phyloP scores from a whole-genome alignment of 2,888 invertebrate genomes.

The Phyto melanocephala region DNA sequence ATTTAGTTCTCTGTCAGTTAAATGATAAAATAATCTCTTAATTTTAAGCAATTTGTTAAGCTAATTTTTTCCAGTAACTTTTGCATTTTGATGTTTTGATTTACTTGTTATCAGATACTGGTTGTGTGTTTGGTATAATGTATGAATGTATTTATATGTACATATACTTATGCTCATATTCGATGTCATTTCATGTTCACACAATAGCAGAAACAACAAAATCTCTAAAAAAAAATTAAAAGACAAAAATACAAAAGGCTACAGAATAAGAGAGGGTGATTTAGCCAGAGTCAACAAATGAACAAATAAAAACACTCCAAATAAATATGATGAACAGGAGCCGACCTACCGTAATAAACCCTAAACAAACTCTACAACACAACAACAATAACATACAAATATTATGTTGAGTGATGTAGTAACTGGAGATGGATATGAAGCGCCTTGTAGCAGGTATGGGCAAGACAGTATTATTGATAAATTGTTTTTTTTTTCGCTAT shows the following conservation, averaged over 20 bases:
- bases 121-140: not conserved
- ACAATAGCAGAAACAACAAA: not conserved
- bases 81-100: not conserved
- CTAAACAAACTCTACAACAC: conserved; percentile 62
- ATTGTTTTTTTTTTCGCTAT: too few relatives aligned
- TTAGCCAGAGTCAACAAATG: not conserved
- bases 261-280: not conserved
- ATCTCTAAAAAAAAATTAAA: not conserved
- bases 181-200: not conserved
- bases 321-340: conserved; percentile 65
- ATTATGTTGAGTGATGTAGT: too few relatives aligned
- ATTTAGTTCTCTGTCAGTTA: too few relatives aligned
- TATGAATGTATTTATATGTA: too few relatives aligned
- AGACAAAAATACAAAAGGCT: not conserved
- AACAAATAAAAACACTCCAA: not conserved
- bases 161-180: too few relatives aligned
- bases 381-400: not conserved
- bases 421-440: too few relatives aligned
- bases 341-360: conserved; percentile 76
- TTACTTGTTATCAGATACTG: not conserved
- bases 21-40: not conserved
- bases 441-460: too few relatives aligned
- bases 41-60: not conserved
- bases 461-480: too few relatives aligned
- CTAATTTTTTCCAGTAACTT: not conserved